Percentiles rank a stretch among this genome's conserved stretches.
These are phyloP conservation scores for Plectrocnemia conspersa DNA, from an alignment of 1,140 invertebrate species.

Conservation along the genomic window DNA sequence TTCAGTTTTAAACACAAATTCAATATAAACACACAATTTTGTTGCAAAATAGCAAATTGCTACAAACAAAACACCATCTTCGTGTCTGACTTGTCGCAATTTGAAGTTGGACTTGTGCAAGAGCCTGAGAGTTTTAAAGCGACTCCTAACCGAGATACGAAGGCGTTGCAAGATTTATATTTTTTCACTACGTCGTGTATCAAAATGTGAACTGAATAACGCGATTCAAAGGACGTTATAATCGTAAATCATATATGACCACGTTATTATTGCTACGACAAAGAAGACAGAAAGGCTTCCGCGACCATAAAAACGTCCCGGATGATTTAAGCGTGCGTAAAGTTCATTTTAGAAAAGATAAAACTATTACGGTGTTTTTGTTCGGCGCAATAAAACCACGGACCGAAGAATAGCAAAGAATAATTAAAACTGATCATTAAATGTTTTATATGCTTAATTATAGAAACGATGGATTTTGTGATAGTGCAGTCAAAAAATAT, in stretches of 20 bases:
- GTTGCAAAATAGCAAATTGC: background rate
- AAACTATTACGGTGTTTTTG: background rate
- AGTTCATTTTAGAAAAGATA: background rate
- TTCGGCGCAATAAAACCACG: background rate
- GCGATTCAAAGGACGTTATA: slow-evolving; percentile 13
- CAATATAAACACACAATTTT: no score
- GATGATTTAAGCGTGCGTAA: slow-evolving; percentile 11
- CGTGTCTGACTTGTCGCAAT: background rate
- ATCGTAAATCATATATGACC: slow-evolving; percentile 16
- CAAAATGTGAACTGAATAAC: background rate
- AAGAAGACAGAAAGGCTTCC: slow-evolving; percentile 16
- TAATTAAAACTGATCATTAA: no score
- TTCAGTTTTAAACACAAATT: no score
- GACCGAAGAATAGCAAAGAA: background rate
- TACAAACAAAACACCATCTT: slow-evolving; percentile 1
- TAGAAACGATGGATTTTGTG: no score
- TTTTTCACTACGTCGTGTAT: no score
- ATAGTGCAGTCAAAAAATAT: no score
- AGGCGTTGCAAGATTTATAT: no score
- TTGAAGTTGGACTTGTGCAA: no score
- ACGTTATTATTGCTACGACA: no score
- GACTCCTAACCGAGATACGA: no score
- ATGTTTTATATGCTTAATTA: no score
- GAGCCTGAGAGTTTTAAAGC: no score
- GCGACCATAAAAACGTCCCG: slow-evolving; percentile 10